Evolutionary conservation across 1,140 invertebrate species (phyloP), one percentile per base, ranked within the genome.

Genomic region (Heliconius hewitsoni): DNA sequence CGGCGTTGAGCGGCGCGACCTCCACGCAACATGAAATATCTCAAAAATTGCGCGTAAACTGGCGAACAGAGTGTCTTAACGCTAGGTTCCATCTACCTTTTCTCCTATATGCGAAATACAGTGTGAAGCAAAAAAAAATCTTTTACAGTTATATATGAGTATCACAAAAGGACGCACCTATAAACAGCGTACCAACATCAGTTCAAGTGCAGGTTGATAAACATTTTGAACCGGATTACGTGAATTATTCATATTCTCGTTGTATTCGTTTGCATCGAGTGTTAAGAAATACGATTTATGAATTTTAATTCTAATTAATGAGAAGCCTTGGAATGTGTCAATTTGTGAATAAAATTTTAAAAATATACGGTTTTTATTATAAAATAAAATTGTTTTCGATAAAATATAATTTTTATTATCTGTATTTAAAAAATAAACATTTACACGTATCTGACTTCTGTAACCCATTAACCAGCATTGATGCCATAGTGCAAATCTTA

Each of bases 141-240:
- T 19, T 52, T 52, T 52, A 6, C 16, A 52, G 6, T 5, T 8
- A 57, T 57, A 57, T 3, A 0, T 23, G 3, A 57, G 55, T 19
- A 60, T 11, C n/a, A 23, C 3, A 66, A 66, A 30, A 66, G 60
- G 11, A 66, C 13, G 60, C 60, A 66, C 60, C 60, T 66, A 66
- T 66, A 66, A 30, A 13, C 11, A 66, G 27, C 60, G 60, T 30
- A 66, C 27, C n/a, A 13, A 66, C 60, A 66, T 66, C 60, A 66
- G 60, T 66, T 66, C 60, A 66, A 66, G 60, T 66, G 23, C 60
- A 66, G 23, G 60, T 66, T 66, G 60, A 66, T 66, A 66, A 66
- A 66, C 60, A 66, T 66, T 66, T 66, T 66, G 60, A 66, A 66
- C 60, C 60, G 60, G 60, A 66, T 66, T 66, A 66, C 23, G 60